These are phyloP conservation scores for Osedax frankpressi DNA, from an alignment of 2,888 invertebrate species.

Conservation along the genomic window DNA sequence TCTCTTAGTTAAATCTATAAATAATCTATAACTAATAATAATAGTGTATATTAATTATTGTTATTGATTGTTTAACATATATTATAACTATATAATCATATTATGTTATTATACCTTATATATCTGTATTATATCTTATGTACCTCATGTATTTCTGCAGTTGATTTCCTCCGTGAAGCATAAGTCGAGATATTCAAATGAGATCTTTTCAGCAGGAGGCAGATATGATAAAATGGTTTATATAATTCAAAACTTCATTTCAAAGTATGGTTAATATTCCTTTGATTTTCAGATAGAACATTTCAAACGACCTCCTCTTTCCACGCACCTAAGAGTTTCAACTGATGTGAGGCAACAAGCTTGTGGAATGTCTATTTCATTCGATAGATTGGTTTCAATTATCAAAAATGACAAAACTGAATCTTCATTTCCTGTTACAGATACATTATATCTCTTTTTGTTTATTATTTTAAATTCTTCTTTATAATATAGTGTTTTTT, in stretches of 20 bases:
- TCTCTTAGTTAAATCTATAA: neutral
- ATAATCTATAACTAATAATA: neutral
- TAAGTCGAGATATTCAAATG: slow-evolving; percentile 49
- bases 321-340: neutral
- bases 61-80: neutral
- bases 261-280: too few relatives aligned
- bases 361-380: neutral
- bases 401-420: neutral
- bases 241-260: too few relatives aligned
- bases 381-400: neutral
- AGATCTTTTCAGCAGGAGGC: slow-evolving; percentile 73
- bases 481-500: neutral
- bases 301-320: neutral
- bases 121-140: neutral
- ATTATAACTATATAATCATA: neutral
- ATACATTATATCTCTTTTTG: too few relatives aligned
- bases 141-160: neutral
- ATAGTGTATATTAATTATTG: neutral
- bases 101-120: neutral
- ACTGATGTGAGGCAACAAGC: neutral
- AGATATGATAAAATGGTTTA: slow-evolving; percentile 76
- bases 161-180: slow-evolving; percentile 44
- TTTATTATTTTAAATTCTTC: neutral
- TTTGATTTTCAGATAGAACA: neutral
- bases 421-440: too few relatives aligned